Conservation (phyloP, 2,113 vertebrate species). For the Circaetus gallicus region DNA sequence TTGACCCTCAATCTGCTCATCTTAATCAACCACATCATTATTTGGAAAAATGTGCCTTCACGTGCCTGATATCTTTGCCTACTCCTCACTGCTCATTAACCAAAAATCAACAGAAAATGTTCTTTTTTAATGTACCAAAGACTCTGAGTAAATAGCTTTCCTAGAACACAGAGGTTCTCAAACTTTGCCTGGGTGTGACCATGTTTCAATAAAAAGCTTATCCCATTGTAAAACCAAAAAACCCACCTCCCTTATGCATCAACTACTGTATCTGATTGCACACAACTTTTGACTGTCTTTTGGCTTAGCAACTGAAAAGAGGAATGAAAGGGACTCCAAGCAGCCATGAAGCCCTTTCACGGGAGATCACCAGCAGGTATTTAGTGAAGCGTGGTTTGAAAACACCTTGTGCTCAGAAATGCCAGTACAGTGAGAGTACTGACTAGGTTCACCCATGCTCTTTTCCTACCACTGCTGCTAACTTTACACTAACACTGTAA, state of each 20-base stretch:
- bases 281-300: neutral
- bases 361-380: neutral
- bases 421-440: neutral
- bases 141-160: neutral
- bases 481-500: neutral
- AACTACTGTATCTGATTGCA: neutral
- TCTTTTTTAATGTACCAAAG: neutral
- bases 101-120: constrained; percentile 36
- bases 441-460: neutral
- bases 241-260: neutral
- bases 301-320: neutral
- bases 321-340: neutral
- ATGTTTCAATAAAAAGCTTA: neutral
- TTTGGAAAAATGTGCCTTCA: neutral
- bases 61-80: neutral
- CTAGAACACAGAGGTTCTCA: neutral
- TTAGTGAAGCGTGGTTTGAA: neutral
- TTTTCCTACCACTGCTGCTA: neutral
- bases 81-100: constrained; percentile 34
- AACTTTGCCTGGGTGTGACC: neutral
- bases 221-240: neutral
- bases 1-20: neutral
- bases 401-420: neutral
- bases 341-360: neutral
- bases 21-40: neutral